A percentile compares a stretch with the other conserved stretches of the same genome.
These are phyloP conservation scores for Tetramorium bicarinatum DNA, from an alignment of 2,888 invertebrate species.

Conservation along the genomic window DNA sequence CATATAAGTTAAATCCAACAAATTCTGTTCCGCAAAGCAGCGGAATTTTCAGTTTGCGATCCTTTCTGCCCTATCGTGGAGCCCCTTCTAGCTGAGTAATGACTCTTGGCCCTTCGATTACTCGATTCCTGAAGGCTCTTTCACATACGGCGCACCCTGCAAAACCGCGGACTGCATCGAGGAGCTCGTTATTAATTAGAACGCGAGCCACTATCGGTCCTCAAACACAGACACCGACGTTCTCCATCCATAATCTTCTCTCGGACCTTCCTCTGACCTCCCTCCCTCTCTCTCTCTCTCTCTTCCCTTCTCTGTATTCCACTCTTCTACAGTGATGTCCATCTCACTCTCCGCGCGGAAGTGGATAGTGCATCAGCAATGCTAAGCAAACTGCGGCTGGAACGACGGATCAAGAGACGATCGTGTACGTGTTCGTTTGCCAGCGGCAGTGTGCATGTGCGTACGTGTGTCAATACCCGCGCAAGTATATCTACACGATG, in stretches of 20 bases:
- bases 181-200: slow-evolving; percentile 72
- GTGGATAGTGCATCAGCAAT: slow-evolving; percentile 84
- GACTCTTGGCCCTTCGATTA: slow-evolving; percentile 42
- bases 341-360: slow-evolving; percentile 47
- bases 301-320: slow-evolving; percentile 15
- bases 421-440: slow-evolving; percentile 46
- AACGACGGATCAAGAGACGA: slow-evolving; percentile 67
- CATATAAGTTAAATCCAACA: slow-evolving; percentile 1
- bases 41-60: background rate
- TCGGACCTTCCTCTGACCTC: slow-evolving; percentile 43
- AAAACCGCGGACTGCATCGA: slow-evolving; percentile 65
- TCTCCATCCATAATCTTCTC: slow-evolving; percentile 66
- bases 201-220: slow-evolving; percentile 67
- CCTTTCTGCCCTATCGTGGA: background rate
- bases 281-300: slow-evolving; percentile 7
- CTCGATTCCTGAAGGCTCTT: slow-evolving; percentile 52
- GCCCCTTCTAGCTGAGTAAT: background rate
- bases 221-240: slow-evolving; percentile 67
- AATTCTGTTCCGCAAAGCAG: background rate
- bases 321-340: slow-evolving; percentile 47
- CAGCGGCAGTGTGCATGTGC: slow-evolving; percentile 41
- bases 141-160: slow-evolving; percentile 65
- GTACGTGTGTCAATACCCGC: slow-evolving; percentile 49
- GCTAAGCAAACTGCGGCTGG: slow-evolving; percentile 83
- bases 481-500: slow-evolving; percentile 33